These are phyloP conservation scores for Dasysyrphus tricinctus DNA, from an alignment of 2,888 invertebrate genomes.

Conservation along the genomic window DNA sequence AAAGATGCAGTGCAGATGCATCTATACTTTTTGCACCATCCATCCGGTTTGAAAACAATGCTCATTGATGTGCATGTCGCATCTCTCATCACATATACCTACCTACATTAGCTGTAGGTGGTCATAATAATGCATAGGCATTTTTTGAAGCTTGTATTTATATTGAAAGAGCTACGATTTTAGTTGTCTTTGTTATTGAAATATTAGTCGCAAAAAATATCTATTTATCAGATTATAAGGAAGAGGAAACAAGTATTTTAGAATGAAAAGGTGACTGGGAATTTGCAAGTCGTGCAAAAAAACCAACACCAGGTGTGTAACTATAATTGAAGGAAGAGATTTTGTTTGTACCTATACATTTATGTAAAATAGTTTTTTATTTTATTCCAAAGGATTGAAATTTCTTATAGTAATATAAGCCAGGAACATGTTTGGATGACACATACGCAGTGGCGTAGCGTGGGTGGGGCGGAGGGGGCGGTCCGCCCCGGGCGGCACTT, in stretches of 20 bases:
- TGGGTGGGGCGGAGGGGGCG: too few relatives aligned
- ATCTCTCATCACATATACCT: neutral
- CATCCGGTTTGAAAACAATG: conserved; percentile 2
- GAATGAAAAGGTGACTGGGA: neutral
- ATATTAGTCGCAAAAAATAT: neutral
- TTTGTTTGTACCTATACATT: too few relatives aligned
- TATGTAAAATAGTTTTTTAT: too few relatives aligned
- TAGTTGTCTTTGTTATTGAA: neutral
- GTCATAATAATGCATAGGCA: neutral
- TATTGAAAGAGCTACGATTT: neutral
- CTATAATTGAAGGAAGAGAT: too few relatives aligned
- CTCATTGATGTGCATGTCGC: neutral
- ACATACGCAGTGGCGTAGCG: too few relatives aligned
- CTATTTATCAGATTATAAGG: neutral
- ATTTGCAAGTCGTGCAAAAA: neutral
- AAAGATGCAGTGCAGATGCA: neutral
- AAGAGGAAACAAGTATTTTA: neutral
- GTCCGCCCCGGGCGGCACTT: too few relatives aligned
- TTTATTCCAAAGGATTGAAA: too few relatives aligned
- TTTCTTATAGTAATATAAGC: too few relatives aligned
- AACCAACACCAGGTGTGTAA: neutral
- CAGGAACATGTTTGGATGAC: too few relatives aligned
- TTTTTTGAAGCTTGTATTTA: neutral
- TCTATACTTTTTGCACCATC: neutral
- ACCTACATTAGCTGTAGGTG: neutral